Conservation (phyloP, 2,888 invertebrate species). For the Clepsis dumicolana region DNA sequence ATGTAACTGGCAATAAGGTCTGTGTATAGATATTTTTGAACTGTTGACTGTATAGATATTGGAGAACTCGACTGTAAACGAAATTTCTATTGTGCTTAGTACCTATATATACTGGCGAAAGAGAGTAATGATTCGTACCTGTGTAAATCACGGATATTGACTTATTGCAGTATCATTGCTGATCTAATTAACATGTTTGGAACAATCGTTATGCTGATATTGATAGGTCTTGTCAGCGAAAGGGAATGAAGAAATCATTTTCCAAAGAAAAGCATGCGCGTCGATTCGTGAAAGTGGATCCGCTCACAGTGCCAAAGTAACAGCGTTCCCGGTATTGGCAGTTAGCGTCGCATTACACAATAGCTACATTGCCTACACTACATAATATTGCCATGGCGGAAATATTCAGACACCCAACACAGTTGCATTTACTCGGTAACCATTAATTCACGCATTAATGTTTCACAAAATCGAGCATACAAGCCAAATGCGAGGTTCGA, state of each 20-base stretch:
- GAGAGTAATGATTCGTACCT: neutral
- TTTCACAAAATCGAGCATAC: constrained; percentile 35
- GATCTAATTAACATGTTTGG: neutral
- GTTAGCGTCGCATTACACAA: constrained; percentile 56
- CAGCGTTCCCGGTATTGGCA: constrained; percentile 60
- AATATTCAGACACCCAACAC: constrained; percentile 28
- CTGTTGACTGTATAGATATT: too few species aligned
- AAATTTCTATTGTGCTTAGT: too few species aligned
- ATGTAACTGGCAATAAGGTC: too few species aligned
- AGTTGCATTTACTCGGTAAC: constrained; percentile 32
- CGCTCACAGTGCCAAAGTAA: constrained; percentile 52
- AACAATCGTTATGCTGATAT: constrained; percentile 22
- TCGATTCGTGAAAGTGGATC: constrained; percentile 58
- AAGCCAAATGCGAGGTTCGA: constrained; percentile 8
- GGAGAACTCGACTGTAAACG: too few species aligned
- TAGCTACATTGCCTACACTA: too few species aligned
- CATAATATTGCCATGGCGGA: constrained; percentile 45
- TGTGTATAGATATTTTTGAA: too few species aligned
- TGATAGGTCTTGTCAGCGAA: constrained; percentile 11
- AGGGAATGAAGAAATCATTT: constrained; percentile 20
- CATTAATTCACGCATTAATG: constrained; percentile 25
- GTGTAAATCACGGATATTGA: neutral
- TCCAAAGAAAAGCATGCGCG: constrained; percentile 41
- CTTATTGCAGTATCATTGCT: neutral
- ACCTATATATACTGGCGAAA: neutral